These are phyloP conservation scores for Passerina amoena DNA, from an alignment of 2,113 vertebrate genomes.

Conservation along the genomic window DNA sequence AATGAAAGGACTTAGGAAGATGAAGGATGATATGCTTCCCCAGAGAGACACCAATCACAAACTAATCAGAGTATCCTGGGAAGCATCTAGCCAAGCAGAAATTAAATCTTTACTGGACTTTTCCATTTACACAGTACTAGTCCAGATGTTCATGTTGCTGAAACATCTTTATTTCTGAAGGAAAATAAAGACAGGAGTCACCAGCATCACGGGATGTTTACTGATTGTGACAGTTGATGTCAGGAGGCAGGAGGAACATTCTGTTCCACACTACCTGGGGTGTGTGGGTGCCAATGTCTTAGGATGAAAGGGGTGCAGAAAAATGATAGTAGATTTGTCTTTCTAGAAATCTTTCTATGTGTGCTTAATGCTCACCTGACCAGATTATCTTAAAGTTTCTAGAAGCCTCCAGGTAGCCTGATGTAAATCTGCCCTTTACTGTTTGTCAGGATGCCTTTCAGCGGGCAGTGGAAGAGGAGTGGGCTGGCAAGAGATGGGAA, in stretches of 20 bases:
- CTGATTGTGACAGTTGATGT: background rate
- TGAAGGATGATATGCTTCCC: background rate
- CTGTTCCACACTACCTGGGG: background rate
- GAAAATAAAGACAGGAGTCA: background rate
- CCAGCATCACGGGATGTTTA: background rate
- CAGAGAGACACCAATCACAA: slow-evolving; percentile 14
- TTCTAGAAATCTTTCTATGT: background rate
- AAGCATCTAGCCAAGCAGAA: slow-evolving; percentile 25
- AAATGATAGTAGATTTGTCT: background rate
- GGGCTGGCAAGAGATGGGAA: background rate
- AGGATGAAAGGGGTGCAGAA: background rate
- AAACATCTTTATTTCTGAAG: slow-evolving; percentile 24
- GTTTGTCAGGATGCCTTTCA: background rate
- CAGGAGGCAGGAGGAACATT: background rate
- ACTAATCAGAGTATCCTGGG: background rate
- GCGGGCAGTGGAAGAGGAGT: background rate
- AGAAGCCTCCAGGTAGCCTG: background rate
- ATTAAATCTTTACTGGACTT: slow-evolving; percentile 17
- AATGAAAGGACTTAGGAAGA: slow-evolving; percentile 12
- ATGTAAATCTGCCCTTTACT: background rate
- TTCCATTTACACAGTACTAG: background rate
- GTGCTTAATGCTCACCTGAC: background rate
- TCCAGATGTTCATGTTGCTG: slow-evolving; percentile 31
- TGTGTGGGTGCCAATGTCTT: accelerated
- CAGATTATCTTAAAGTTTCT: background rate